Evolutionary conservation across 2,797 vertebrate species (phyloP), one percentile per base, ranked within the genome.

Genomic region (Oryzias dopingdopingensis): DNA sequence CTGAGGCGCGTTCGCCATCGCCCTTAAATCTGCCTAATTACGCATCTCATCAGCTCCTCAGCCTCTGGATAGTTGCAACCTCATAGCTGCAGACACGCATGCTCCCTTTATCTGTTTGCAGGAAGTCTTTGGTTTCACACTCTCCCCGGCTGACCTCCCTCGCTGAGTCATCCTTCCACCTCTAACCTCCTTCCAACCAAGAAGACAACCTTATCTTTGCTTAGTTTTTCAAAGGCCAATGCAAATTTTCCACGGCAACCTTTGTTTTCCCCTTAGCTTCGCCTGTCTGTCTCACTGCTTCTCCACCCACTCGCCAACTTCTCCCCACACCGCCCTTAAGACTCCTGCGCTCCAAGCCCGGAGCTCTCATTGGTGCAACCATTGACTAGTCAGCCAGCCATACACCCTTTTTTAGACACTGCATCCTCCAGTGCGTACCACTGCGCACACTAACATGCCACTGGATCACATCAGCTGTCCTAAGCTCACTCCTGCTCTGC

Each of bases 11-110:
- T 56, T 85, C 15, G n/a, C 70, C 61, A 72, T 80, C 74, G 55
- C 73, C 74, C 72, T 81, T 71, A 83, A 85, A 89, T 84, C 87
- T 84, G 73, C 65, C 70, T 88, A 89, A 91, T 89, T 88, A 89
- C 54, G 70, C 82, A 69, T 84, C 82, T 83, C 85, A 71, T 88
- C 76, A 81, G 72, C 73, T 76, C 67, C 61, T 70, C 71, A 75
- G 63, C 65, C 44, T 59, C 80, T 80, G 47, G 48, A 77, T 80
- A 72, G 59, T 73, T 69, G 72, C 76, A 70, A 74, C 80, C 75
- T 77, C 57, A 0, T 42, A 69, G 65, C 56, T 65, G 71, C 74
- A 59, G 56, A 53, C 55, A 24, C 60, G 41, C 58, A n/a, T 52
- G 49, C 52, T 56, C 41, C 67, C 43, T 66, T 20, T 48, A 44